Conservation (phyloP, 35 echinoderm and acorn worm genomes). For the Apostichopus parvimensis region DNA sequence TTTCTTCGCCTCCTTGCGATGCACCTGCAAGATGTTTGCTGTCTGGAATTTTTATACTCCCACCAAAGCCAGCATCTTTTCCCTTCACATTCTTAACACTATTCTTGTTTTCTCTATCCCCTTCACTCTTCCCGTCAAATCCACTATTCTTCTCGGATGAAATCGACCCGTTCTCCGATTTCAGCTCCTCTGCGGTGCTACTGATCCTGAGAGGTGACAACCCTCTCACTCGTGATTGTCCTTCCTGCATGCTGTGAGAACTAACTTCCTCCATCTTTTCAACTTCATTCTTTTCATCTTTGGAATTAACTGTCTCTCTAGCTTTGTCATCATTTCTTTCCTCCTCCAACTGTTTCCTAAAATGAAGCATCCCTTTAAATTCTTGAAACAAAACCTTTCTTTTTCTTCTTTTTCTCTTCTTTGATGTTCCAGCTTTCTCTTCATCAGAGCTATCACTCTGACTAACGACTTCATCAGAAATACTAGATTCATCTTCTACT, state of each 20-base stretch:
- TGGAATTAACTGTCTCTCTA: background rate
- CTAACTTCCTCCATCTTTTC: background rate
- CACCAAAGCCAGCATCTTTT: background rate
- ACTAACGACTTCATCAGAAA: background rate
- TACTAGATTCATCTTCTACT: background rate
- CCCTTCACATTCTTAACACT: background rate
- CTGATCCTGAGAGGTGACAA: background rate
- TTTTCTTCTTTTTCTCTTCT: background rate
- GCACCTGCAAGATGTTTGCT: background rate
- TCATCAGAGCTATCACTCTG: background rate
- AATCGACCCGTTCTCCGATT: no score
- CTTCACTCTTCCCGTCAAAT: background rate
- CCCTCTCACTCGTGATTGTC: background rate
- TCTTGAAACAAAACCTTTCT: background rate
- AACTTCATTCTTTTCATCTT: background rate
- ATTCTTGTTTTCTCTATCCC: background rate
- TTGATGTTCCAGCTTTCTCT: background rate
- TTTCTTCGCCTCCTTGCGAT: background rate
- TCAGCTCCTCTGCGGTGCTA: background rate
- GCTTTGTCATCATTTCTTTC: background rate
- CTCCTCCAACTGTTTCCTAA: background rate
- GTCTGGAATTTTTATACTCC: background rate
- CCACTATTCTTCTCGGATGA: no score
- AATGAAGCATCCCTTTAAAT: conserved; percentile 33
- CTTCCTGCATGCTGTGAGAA: background rate